phyloP scores from a whole-genome alignment of 2,113 vertebrate species.

The Megaleporinus macrocephalus region DNA sequence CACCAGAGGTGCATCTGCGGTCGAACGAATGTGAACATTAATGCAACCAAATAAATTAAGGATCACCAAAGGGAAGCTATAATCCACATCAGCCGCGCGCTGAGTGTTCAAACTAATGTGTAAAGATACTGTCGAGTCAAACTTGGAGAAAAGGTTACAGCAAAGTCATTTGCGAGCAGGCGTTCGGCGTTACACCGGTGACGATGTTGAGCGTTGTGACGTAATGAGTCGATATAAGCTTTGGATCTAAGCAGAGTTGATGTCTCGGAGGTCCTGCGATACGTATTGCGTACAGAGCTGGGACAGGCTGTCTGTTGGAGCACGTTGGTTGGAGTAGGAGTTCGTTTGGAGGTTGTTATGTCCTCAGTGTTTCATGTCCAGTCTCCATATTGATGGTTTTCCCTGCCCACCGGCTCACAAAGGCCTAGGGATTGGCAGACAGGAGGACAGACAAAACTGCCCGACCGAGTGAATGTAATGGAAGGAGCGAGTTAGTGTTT shows the following conservation, averaged over 20 bases:
- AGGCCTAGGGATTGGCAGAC: constrained; percentile 70
- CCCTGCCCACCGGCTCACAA: constrained; percentile 83
- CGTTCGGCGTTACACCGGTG: constrained; percentile 1
- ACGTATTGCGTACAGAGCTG: background rate
- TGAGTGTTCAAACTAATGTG: too few species aligned
- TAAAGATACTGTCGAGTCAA: background rate
- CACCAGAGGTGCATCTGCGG: too few species aligned
- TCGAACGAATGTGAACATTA: constrained; percentile 26
- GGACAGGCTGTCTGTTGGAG: background rate
- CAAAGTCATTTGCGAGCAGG: background rate
- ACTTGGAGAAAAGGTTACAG: constrained; percentile 16
- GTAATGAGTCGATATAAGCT: background rate
- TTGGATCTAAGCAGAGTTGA: background rate
- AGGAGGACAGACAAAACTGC: constrained; percentile 48
- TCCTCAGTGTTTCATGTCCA: constrained; percentile 76
- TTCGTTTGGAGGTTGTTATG: background rate
- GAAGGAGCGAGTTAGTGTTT: background rate
- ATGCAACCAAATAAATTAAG: constrained; percentile 44
- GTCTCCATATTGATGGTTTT: constrained; percentile 83
- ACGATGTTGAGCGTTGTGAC: background rate
- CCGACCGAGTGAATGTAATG: background rate
- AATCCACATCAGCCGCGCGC: background rate
- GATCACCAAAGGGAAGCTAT: constrained; percentile 51
- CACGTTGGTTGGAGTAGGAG: background rate
- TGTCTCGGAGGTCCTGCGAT: background rate